phyloP scores from a whole-genome alignment of 2,888 invertebrate genomes.

The Eupithecia exiguata region DNA sequence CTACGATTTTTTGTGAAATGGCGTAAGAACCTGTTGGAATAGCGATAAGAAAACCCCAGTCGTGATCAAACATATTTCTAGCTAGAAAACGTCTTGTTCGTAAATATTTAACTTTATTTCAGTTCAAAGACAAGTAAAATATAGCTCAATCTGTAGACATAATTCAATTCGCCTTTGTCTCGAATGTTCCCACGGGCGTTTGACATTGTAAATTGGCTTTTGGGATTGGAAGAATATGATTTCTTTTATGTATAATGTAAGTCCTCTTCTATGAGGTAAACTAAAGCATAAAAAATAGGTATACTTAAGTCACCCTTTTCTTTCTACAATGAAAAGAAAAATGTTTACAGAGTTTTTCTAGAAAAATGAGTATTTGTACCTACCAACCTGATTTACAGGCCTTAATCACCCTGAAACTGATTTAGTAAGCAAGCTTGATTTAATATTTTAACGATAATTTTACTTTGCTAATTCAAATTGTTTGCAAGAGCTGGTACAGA shows the following conservation, averaged over 20 bases:
- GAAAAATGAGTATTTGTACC: background rate
- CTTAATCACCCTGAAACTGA: constrained; percentile 22
- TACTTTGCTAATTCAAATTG: constrained; percentile 18
- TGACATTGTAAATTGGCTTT: constrained; percentile 17
- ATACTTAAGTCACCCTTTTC: background rate
- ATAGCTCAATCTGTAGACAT: constrained; percentile 26
- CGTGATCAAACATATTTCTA: background rate
- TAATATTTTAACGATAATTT: constrained; percentile 25
- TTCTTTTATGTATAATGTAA: constrained; percentile 4
- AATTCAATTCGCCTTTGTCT: constrained; percentile 30
- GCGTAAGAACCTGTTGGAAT: background rate
- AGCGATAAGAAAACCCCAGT: background rate
- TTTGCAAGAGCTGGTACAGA: background rate
- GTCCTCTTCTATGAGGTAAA: constrained; percentile 6
- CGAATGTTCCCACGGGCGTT: constrained; percentile 15
- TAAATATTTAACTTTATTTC: constrained; percentile 25
- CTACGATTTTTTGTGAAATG: background rate
- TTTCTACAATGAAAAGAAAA: background rate
- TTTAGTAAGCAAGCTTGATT: constrained; percentile 24
- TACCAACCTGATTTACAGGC: constrained; percentile 12
- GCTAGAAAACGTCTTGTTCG: background rate
- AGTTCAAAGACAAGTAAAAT: constrained; percentile 22
- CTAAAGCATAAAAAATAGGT: background rate
- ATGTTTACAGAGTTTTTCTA: background rate
- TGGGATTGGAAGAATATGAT: constrained; percentile 7